These are phyloP conservation scores for Apis dorsata DNA, from an alignment of 1,140 invertebrate species.

Conservation along the genomic window DNA sequence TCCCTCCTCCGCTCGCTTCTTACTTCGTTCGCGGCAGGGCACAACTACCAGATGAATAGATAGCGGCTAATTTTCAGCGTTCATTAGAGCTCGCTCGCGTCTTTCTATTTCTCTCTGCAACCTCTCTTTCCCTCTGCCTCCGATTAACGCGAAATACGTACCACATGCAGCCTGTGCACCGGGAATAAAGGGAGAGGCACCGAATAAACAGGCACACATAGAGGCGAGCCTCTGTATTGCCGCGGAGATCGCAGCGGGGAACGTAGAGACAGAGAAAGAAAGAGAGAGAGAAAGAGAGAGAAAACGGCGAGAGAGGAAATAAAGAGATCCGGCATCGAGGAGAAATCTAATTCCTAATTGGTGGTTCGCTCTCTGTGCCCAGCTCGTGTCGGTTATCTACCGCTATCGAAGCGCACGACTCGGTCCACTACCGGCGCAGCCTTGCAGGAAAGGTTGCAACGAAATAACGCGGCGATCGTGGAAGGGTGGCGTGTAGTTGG, in stretches of 20 bases:
- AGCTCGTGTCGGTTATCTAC: conserved; percentile 67
- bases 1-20: conserved; percentile 14
- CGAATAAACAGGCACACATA: conserved; percentile 41
- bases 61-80: conserved; percentile 74
- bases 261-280: conserved; percentile 32
- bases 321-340: conserved; percentile 68
- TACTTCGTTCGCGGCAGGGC: conserved; percentile 52
- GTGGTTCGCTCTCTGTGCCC: conserved; percentile 65
- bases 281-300: not conserved
- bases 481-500: conserved; percentile 29
- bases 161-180: conserved; percentile 41
- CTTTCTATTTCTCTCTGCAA: not conserved
- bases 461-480: conserved; percentile 2
- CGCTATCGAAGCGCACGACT: conserved; percentile 66
- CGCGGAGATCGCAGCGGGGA: conserved; percentile 63
- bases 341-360: conserved; percentile 70
- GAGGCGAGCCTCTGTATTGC: conserved; percentile 13
- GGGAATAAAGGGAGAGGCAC: not conserved
- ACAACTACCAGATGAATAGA: conserved; percentile 73
- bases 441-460: conserved; percentile 53
- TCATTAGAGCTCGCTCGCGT: conserved; percentile 68
- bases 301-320: conserved; percentile 64
- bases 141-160: conserved; percentile 60
- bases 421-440: conserved; percentile 5
- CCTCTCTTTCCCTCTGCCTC: conserved; percentile 8